These are phyloP conservation scores for Turritopsis rubra DNA, from an alignment of 30 jellyfish, hydroid and myxozoan species.

Conservation along the genomic window DNA sequence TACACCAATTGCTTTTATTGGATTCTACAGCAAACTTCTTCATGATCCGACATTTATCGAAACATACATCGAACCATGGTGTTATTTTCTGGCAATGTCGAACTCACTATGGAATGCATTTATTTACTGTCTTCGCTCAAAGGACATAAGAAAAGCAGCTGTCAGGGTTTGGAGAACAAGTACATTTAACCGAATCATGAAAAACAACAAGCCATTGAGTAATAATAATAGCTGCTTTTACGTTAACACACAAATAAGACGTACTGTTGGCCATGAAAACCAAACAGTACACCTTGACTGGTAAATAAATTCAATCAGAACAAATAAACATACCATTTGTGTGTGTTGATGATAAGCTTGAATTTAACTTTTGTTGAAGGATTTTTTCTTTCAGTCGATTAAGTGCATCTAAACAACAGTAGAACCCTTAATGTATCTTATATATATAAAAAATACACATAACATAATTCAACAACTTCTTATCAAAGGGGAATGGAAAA, in stretches of 20 bases:
- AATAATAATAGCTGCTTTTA: neutral
- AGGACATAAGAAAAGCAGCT: neutral
- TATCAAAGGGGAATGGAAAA: neutral
- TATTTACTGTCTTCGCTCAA: neutral
- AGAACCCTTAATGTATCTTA: neutral
- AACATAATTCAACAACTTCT: too few relatives aligned
- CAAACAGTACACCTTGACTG: neutral
- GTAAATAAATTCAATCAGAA: too few relatives aligned
- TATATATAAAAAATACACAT: too few relatives aligned
- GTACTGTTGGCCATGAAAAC: neutral
- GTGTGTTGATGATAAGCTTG: constrained; percentile 29
- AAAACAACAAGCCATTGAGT: neutral
- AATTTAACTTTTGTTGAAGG: constrained; percentile 47
- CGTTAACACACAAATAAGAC: neutral
- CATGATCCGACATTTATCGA: neutral
- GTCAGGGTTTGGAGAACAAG: neutral
- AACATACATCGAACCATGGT: constrained; percentile 16
- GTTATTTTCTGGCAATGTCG: constrained; percentile 1
- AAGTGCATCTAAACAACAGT: constrained; percentile 40
- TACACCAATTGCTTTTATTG: neutral
- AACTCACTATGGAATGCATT: constrained; percentile 4
- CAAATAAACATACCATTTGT: constrained; percentile 24
- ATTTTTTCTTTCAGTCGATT: constrained; percentile 46
- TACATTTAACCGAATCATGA: neutral
- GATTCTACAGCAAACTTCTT: neutral